Conservation (phyloP, 1,140 invertebrate species). For the Eriocheir sinensis region DNA sequence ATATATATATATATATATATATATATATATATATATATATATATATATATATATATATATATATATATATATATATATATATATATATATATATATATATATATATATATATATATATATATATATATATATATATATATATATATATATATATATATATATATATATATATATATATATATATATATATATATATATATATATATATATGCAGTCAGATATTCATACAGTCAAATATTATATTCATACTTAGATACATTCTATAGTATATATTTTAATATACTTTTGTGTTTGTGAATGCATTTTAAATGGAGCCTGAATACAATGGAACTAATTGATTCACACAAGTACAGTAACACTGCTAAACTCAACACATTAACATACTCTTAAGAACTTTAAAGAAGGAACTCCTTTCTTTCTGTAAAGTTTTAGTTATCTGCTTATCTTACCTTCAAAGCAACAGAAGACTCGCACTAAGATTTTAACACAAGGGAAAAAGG, state of each 20-base stretch:
- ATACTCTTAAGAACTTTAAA: not conserved
- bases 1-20: constrained; percentile 39
- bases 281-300: constrained; percentile 49
- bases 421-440: constrained; percentile 33
- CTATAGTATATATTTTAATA: constrained; percentile 47
- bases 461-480: not conserved
- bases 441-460: not conserved
- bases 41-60: constrained; percentile 46
- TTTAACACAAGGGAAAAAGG: not conserved
- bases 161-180: constrained; percentile 44
- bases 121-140: constrained; percentile 34
- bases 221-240: not conserved
- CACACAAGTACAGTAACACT: not conserved
- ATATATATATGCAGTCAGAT: constrained; percentile 22
- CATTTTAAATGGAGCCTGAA: constrained; percentile 25
- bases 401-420: not conserved
- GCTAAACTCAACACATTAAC: constrained; percentile 5
- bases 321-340: not conserved
- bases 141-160: constrained; percentile 34
- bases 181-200: constrained; percentile 54
- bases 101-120: constrained; percentile 35
- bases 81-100: constrained; percentile 49
- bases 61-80: constrained; percentile 46
- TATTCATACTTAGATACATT: constrained; percentile 48
- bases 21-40: constrained; percentile 43